Evolutionary conservation across 2,888 invertebrate species (phyloP).

Genomic region (Nephrocerus scutellatus): DNA sequence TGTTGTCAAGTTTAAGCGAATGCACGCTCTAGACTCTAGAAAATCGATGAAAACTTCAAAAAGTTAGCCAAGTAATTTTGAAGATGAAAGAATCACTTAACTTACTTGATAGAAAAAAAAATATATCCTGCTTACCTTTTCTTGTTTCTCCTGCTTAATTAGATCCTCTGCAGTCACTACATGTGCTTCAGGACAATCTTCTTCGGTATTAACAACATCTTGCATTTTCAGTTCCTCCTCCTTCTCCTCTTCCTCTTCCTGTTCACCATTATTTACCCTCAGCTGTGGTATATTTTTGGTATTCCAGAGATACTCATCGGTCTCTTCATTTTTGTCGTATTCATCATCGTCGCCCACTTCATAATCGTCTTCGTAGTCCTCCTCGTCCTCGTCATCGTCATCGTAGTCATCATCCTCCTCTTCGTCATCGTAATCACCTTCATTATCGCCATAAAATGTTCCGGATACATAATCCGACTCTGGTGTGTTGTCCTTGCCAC

Average conservation of each 20-base stretch:
- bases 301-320: background rate
- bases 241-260: background rate
- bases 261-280: no score
- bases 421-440: constrained; percentile 19
- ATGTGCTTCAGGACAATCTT: constrained; percentile 24
- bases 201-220: no score
- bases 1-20: no score
- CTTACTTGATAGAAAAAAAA: constrained; percentile 1
- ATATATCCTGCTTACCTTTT: constrained; percentile 26
- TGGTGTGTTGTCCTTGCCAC: constrained; percentile 35
- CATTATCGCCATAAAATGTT: constrained; percentile 29
- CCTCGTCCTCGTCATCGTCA: constrained; percentile 13
- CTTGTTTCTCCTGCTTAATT: constrained; percentile 25
- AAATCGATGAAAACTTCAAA: constrained; percentile 19
- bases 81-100: constrained; percentile 3
- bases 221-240: background rate
- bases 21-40: no score
- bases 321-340: constrained; percentile 2
- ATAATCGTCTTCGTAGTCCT: constrained; percentile 15
- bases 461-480: constrained; percentile 46
- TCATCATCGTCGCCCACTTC: constrained; percentile 11
- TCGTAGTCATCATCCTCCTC: constrained; percentile 23
- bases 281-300: no score
- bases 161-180: constrained; percentile 11
- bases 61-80: constrained; percentile 2